Conservation (phyloP, 2,113 vertebrate genomes). For the Oreochromis aureus region DNA sequence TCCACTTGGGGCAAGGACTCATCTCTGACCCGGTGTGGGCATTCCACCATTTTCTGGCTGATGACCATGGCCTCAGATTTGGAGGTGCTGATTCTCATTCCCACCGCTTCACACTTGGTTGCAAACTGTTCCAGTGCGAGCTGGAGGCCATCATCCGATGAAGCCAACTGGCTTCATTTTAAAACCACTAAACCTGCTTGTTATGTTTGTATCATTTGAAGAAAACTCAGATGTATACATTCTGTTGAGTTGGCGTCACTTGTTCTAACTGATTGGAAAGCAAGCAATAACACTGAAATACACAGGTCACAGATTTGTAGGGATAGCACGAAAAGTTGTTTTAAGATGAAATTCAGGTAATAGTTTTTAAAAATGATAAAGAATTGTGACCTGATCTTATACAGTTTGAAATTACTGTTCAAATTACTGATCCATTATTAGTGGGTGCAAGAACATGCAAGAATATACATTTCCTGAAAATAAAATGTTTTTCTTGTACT, state of each 20-base stretch:
- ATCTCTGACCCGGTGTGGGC: not conserved
- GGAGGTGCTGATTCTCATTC: not conserved
- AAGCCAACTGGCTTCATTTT: not conserved
- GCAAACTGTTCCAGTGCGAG: not conserved
- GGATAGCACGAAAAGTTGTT: not conserved
- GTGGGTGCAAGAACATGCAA: not conserved
- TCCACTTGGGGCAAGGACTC: not conserved
- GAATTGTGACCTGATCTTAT: not conserved
- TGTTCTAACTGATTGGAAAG: not conserved
- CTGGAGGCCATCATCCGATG: not conserved
- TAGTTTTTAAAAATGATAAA: not conserved
- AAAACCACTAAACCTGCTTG: not conserved
- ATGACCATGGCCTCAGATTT: not conserved
- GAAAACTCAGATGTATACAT: not conserved
- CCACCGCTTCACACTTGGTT: not conserved
- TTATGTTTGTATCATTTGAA: not conserved
- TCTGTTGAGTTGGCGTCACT: not conserved
- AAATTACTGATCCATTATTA: not conserved
- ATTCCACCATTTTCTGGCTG: fast-evolving
- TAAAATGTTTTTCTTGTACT: not conserved
- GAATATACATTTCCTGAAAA: not conserved
- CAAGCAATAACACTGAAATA: not conserved
- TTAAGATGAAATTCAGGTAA: not conserved
- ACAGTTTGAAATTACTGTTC: not conserved
- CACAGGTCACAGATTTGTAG: not conserved